Percentiles rank a stretch among this genome's conserved stretches.
phyloP scores from a whole-genome alignment of 2,888 invertebrate genomes.

The Dicycla oo region DNA sequence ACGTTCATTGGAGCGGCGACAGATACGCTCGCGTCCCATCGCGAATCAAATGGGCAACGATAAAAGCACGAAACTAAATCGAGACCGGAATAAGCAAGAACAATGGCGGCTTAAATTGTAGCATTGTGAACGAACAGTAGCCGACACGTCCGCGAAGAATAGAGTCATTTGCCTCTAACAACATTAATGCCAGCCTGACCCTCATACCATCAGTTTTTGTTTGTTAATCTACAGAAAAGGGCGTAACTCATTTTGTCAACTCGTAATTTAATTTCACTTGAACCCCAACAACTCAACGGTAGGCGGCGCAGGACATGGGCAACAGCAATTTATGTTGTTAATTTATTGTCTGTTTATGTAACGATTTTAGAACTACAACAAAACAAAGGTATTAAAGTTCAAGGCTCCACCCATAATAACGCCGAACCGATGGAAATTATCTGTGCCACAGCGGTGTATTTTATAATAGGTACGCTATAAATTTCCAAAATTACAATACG shows the following conservation, averaged over 20 bases:
- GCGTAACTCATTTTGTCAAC: slow-evolving; percentile 90
- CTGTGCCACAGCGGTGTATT: slow-evolving; percentile 29
- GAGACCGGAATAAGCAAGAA: slow-evolving; percentile 84
- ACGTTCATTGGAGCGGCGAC: slow-evolving; percentile 69
- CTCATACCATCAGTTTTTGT: slow-evolving; percentile 90
- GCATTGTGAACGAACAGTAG: slow-evolving; percentile 80
- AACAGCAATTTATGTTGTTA: slow-evolving; percentile 82
- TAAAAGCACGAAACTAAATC: slow-evolving; percentile 87
- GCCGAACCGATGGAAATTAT: slow-evolving; percentile 43
- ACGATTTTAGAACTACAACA: slow-evolving; percentile 71
- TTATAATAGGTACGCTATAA: slow-evolving; percentile 71
- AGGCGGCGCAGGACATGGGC: slow-evolving; percentile 80
- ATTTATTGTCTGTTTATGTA: slow-evolving; percentile 81
- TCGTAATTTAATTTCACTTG: slow-evolving; percentile 89
- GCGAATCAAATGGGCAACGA: slow-evolving; percentile 80
- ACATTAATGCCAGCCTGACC: slow-evolving; percentile 87
- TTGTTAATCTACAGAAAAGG: slow-evolving; percentile 90
- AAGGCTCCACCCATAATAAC: slow-evolving; percentile 51
- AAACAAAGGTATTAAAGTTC: slow-evolving; percentile 61
- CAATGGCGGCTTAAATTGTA: slow-evolving; percentile 86
- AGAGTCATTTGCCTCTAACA: slow-evolving; percentile 89
- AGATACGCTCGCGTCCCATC: slow-evolving; percentile 67
- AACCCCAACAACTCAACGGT: slow-evolving; percentile 80
- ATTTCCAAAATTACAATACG: slow-evolving; percentile 77
- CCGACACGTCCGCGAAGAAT: slow-evolving; percentile 85